A percentile compares a stretch with the other conserved stretches of the same genome.
phyloP scores from a whole-genome alignment of 2,113 vertebrate species.

The Lontra canadensis region DNA sequence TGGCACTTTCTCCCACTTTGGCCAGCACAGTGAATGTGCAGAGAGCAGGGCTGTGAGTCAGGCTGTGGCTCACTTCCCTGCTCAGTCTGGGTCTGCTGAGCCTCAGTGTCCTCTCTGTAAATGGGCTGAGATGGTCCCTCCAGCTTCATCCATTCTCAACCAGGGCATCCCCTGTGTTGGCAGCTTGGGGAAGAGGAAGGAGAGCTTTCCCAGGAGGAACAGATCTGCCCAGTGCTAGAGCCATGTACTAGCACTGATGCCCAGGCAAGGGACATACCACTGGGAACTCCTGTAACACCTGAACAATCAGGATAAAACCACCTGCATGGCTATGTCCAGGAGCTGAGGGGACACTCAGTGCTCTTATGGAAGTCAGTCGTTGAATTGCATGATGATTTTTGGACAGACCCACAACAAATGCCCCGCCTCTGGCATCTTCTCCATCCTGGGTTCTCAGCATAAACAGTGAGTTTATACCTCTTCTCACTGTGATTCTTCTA shows the following conservation, averaged over 20 bases:
- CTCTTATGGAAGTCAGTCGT: not conserved
- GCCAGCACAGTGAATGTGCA: not conserved
- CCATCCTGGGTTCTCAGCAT: not conserved
- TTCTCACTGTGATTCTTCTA: not conserved
- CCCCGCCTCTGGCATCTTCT: too few species aligned
- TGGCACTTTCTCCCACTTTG: not conserved
- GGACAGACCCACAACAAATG: fast-evolving
- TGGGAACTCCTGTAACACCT: not conserved
- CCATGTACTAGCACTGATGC: fast-evolving
- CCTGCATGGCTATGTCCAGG: too few species aligned
- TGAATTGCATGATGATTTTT: not conserved
- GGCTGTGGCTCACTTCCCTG: not conserved
- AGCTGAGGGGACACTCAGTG: fast-evolving
- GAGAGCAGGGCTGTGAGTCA: not conserved
- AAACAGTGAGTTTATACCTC: not conserved
- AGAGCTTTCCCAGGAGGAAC: not conserved
- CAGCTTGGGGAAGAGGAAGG: not conserved
- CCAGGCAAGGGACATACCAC: fast-evolving
- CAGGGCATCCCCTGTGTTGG: not conserved
- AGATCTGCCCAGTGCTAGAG: too few species aligned
- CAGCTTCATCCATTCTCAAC: not conserved
- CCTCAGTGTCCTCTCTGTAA: not conserved
- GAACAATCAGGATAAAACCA: not conserved
- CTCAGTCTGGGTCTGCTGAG: not conserved
- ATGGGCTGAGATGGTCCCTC: not conserved